Evolutionary conservation across 1,140 invertebrate genomes (phyloP).

Genomic region (Mercenaria mercenaria): DNA sequence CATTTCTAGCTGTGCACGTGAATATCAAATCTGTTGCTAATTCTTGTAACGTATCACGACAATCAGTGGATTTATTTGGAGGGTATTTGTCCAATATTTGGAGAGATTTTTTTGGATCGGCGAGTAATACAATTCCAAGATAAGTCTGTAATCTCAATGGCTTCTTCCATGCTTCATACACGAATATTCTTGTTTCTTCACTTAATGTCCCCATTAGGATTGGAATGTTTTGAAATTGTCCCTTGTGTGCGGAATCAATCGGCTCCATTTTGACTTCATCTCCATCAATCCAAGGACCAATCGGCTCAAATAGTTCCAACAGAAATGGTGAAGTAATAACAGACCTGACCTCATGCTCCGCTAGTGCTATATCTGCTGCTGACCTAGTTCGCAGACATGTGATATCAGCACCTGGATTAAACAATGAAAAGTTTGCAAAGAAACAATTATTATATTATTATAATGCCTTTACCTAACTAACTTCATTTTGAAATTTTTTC

Average conservation of each 20-base stretch:
- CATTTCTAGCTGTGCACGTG: constrained; percentile 68
- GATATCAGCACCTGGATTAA: background rate
- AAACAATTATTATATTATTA: too few species aligned
- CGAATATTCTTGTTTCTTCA: constrained; percentile 72
- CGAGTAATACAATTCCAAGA: background rate
- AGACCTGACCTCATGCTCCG: constrained; percentile 15
- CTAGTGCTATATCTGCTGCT: constrained; percentile 31
- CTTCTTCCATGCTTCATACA: constrained; percentile 69
- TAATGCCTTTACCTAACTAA: too few species aligned
- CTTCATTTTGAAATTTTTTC: too few species aligned
- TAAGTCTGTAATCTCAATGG: background rate
- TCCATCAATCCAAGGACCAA: constrained; percentile 73
- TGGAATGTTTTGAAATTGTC: constrained; percentile 67
- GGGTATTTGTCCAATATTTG: constrained; percentile 53
- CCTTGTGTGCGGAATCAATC: constrained; percentile 49
- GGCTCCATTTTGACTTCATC: constrained; percentile 43
- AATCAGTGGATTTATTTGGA: constrained; percentile 59
- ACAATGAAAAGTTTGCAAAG: too few species aligned
- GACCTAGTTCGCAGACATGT: constrained; percentile 10
- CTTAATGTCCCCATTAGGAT: constrained; percentile 72
- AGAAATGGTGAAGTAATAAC: constrained; percentile 68
- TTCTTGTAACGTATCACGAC: constrained; percentile 56
- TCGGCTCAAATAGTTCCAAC: constrained; percentile 73
- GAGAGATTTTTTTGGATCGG: constrained; percentile 3
- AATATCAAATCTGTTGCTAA: constrained; percentile 72